Evolutionary conservation across 1,140 invertebrate genomes (phyloP).

Genomic region (Laupala kohalensis): DNA sequence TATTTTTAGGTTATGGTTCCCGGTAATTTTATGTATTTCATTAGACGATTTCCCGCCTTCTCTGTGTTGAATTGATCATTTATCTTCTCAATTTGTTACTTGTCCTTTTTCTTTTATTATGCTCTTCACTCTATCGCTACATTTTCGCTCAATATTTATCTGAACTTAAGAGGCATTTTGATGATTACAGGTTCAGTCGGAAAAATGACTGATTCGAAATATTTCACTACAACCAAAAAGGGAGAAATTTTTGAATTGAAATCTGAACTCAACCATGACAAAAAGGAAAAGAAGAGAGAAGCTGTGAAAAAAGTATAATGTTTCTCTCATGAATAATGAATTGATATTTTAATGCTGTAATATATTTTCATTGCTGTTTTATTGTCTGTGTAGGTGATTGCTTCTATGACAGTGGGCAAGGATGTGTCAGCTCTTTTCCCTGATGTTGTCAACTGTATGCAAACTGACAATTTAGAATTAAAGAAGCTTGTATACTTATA

Average conservation of each 20-base stretch:
- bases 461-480: slow-evolving; percentile 98
- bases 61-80: no score
- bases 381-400: slow-evolving; percentile 67
- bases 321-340: background rate
- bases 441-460: slow-evolving; percentile 99
- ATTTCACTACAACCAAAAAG: slow-evolving; percentile 99
- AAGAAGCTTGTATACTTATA: slow-evolving; percentile 99
- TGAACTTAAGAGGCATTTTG: no score
- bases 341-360: background rate
- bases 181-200: no score
- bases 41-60: no score
- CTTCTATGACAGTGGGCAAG: slow-evolving; percentile 99
- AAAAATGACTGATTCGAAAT: slow-evolving; percentile 98
- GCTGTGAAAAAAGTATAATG: slow-evolving; percentile 87
- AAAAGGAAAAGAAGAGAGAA: slow-evolving; percentile 99
- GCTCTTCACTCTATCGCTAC: no score
- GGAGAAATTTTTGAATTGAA: slow-evolving; percentile 98
- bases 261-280: slow-evolving; percentile 97
- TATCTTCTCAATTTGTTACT: no score
- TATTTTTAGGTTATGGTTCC: no score
- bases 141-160: no score
- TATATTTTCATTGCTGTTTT: background rate
- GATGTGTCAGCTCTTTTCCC: slow-evolving; percentile 93
- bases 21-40: no score
- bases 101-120: no score